Evolutionary conservation across 2,888 invertebrate genomes (phyloP).

Genomic region (Bellardia bayeri): DNA sequence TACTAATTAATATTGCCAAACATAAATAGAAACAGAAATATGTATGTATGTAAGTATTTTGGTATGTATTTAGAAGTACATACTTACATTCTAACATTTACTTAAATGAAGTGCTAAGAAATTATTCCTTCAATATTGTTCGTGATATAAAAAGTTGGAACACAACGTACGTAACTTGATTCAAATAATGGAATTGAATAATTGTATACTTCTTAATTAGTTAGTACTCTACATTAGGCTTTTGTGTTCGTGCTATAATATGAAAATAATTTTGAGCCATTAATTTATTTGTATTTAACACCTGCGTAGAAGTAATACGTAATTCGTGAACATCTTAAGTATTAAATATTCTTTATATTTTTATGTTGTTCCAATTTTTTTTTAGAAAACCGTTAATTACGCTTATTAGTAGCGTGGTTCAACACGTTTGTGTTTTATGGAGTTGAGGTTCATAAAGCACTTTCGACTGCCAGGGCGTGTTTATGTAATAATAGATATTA

Average conservation of each 20-base stretch:
- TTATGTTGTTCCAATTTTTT: conserved; percentile 1
- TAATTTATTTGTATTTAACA: neutral
- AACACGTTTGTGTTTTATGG: no score
- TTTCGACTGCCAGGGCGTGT: neutral
- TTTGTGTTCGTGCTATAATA: no score
- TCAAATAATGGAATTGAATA: conserved; percentile 2
- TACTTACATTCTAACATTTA: neutral
- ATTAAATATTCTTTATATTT: neutral
- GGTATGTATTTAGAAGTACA: neutral
- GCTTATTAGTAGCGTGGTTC: conserved; percentile 48
- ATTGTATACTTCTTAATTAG: neutral
- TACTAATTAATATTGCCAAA: conserved; percentile 1
- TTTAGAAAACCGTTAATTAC: conserved; percentile 71
- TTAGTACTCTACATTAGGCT: no score
- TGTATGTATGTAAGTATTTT: neutral
- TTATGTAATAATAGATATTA: neutral
- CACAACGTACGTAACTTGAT: neutral
- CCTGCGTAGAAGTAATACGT: neutral
- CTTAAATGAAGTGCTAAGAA: conserved; percentile 5
- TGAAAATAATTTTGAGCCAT: no score
- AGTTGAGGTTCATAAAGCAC: no score
- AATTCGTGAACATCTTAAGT: neutral
- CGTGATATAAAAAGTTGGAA: neutral
- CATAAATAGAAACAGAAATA: neutral
- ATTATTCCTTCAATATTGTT: neutral